A percentile compares a stretch with the other conserved stretches of the same genome.
Evolutionary conservation across 1,140 invertebrate species (phyloP).

Genomic region (Drosophila chauvacae): DNA sequence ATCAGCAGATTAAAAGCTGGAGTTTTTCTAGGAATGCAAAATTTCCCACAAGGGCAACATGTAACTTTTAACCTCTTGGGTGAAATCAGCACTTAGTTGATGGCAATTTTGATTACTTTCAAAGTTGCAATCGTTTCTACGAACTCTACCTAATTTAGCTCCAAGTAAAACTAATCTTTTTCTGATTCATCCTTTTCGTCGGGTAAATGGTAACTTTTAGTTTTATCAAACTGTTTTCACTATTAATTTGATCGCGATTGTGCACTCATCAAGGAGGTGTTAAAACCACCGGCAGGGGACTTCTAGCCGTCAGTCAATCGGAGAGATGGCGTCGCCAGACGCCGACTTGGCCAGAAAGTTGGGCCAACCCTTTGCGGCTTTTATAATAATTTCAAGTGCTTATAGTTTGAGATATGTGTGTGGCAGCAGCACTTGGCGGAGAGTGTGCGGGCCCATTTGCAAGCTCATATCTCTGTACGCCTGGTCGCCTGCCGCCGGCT

Average conservation of each 20-base stretch:
- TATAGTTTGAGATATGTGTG: slow-evolving; percentile 31
- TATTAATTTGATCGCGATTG: slow-evolving; percentile 4
- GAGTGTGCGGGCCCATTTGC: slow-evolving; percentile 36
- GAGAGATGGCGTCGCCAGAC: slow-evolving; percentile 65
- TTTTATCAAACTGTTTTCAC: not conserved
- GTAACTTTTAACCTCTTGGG: not conserved
- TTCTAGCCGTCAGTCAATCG: slow-evolving; percentile 66
- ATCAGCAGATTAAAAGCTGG: not conserved
- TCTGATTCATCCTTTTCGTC: not conserved
- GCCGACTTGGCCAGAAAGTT: slow-evolving; percentile 63
- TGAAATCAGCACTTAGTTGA: not conserved
- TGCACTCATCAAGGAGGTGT: slow-evolving; percentile 10
- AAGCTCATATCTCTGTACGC: slow-evolving; percentile 34
- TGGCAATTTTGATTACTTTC: not conserved
- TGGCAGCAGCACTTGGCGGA: not conserved
- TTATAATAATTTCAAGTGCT: slow-evolving; percentile 58
- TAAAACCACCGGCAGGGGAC: slow-evolving; percentile 28
- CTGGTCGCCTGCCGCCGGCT: slow-evolving; percentile 42
- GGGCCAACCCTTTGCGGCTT: slow-evolving; percentile 32
- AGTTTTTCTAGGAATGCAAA: not conserved
- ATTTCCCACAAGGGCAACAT: no score
- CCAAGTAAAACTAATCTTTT: not conserved
- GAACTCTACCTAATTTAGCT: not conserved
- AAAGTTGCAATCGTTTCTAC: not conserved
- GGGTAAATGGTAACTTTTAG: not conserved